These are phyloP conservation scores for Camelus bactrianus DNA, from an alignment of 2,113 vertebrate genomes.

Conservation along the genomic window DNA sequence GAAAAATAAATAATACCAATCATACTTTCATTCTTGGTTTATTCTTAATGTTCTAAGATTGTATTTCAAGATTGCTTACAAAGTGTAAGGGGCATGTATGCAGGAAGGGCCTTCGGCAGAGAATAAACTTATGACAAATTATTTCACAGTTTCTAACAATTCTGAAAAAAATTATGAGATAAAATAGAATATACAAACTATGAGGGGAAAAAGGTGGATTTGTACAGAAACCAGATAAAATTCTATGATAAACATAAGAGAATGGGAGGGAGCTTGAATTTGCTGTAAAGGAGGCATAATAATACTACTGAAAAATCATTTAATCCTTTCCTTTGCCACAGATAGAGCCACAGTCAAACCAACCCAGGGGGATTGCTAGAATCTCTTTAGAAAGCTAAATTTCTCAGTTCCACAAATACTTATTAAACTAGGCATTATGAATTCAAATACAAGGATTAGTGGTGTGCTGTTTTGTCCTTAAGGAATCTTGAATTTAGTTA, in stretches of 20 bases:
- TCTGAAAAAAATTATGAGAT: background rate
- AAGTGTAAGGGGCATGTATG: background rate
- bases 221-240: background rate
- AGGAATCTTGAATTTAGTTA: background rate
- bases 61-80: background rate
- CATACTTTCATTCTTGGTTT: background rate
- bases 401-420: constrained; percentile 33
- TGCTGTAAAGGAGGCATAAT: background rate
- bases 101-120: background rate
- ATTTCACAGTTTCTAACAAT: background rate
- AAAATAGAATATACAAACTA: background rate
- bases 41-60: background rate
- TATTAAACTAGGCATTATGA: constrained; percentile 2
- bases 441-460: constrained; percentile 6
- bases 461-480: background rate
- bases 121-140: background rate
- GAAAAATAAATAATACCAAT: background rate
- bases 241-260: background rate
- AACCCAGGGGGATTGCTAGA: background rate
- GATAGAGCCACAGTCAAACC: background rate
- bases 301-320: background rate
- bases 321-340: background rate
- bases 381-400: background rate
- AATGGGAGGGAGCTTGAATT: background rate
- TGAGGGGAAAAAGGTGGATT: background rate